These are phyloP conservation scores for Chelonia mydas DNA, from an alignment of 2,797 vertebrate genomes.

Conservation along the genomic window DNA sequence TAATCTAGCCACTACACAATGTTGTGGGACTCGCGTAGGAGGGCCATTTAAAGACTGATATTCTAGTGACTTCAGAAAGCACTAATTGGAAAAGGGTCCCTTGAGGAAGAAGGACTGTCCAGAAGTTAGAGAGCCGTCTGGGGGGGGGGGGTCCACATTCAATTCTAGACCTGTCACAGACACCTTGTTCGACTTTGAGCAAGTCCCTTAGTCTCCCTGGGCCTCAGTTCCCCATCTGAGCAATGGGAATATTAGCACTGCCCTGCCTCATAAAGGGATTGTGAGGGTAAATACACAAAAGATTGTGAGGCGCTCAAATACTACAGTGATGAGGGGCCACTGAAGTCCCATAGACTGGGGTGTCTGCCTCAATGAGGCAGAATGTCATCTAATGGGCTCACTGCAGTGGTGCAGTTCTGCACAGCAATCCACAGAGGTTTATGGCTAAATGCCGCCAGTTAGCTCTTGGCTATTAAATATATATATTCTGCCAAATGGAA, in stretches of 20 bases:
- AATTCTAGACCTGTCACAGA: too few relatives aligned
- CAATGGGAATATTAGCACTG: neutral
- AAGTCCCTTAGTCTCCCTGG: neutral
- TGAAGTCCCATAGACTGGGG: neutral
- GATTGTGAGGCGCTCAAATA: neutral
- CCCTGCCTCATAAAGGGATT: neutral
- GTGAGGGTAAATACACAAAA: neutral
- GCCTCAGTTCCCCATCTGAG: neutral
- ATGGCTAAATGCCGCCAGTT: neutral
- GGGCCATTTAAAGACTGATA: too few relatives aligned
- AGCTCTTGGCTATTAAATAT: neutral
- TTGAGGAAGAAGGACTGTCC: too few relatives aligned
- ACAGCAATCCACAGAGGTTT: neutral
- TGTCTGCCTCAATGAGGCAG: neutral
- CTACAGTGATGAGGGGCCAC: neutral
- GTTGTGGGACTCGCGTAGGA: too few relatives aligned
- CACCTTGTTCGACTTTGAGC: too few relatives aligned
- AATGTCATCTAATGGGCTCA: neutral
- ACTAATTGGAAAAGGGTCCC: too few relatives aligned
- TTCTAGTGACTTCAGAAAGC: too few relatives aligned
- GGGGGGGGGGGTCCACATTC: too few relatives aligned
- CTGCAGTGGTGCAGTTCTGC: too few relatives aligned
- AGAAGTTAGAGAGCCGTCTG: too few relatives aligned
- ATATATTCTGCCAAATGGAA: neutral
- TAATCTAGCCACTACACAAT: too few relatives aligned